phyloP scores from a whole-genome alignment of 2,888 invertebrate species.

The Meteorus colon region DNA sequence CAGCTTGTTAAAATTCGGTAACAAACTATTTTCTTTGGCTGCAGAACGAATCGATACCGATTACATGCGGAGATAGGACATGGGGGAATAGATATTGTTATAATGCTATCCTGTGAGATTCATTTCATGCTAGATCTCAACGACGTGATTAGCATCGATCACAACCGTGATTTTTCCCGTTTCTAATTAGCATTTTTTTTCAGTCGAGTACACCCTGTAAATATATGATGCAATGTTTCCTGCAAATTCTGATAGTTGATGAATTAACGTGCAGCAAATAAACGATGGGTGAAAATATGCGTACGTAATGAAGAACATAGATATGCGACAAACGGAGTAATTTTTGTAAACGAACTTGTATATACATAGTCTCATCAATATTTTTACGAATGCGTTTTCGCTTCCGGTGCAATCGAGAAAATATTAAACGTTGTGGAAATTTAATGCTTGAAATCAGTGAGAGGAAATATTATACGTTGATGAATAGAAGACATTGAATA shows the following conservation, averaged over 20 bases:
- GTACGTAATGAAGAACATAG: constrained; percentile 25
- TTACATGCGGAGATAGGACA: not conserved
- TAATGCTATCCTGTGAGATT: not conserved
- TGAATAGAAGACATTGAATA: constrained; percentile 28
- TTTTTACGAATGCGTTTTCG: constrained; percentile 47
- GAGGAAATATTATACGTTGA: not conserved
- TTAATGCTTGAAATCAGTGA: constrained; percentile 34
- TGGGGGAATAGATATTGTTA: not conserved
- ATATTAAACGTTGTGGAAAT: constrained; percentile 38
- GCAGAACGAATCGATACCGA: not conserved
- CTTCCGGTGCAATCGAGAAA: constrained; percentile 34
- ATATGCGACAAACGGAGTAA: constrained; percentile 19
- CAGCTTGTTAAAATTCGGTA: not conserved
- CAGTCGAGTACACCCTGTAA: constrained; percentile 35
- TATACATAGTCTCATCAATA: constrained; percentile 49
- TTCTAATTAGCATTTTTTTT: constrained; percentile 17
- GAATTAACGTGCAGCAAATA: not conserved
- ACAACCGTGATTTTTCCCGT: constrained; percentile 11
- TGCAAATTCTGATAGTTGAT: constrained; percentile 3
- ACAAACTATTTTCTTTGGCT: not conserved
- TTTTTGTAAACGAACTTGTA: constrained; percentile 50
- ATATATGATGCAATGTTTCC: constrained; percentile 38
- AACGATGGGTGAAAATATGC: not conserved
- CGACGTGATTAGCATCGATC: not conserved
- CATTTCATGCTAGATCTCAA: not conserved